Conservation (phyloP, 2,797 vertebrate species). For the Rhynchonycteris naso region DNA sequence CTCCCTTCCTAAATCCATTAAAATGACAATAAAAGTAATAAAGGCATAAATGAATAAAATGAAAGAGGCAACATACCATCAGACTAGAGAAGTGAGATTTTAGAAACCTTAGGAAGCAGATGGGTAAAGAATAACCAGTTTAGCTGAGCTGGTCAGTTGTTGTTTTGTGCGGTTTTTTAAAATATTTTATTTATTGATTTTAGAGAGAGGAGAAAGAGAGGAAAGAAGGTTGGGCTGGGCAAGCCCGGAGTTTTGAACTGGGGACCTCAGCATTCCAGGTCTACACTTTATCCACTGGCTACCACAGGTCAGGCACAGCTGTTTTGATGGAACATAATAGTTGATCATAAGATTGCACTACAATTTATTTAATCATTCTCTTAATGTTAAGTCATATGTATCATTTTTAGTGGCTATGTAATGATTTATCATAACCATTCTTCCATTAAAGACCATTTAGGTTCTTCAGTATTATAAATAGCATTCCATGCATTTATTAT, state of each 20-base stretch:
- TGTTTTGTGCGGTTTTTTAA: no score
- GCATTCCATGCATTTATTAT: background rate
- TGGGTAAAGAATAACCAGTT: background rate
- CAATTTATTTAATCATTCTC: background rate
- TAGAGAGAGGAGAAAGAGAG: no score
- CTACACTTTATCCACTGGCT: no score
- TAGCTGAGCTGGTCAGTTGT: background rate
- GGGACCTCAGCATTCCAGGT: no score
- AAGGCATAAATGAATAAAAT: background rate
- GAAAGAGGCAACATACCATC: background rate
- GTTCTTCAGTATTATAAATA: background rate
- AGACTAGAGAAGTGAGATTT: background rate
- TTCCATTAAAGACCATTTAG: background rate
- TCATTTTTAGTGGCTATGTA: background rate
- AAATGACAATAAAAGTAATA: background rate
- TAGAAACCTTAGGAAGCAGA: slow-evolving; percentile 7
- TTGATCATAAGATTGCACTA: background rate
- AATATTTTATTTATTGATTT: no score
- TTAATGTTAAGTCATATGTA: background rate
- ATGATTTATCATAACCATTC: background rate
- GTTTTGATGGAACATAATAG: background rate
- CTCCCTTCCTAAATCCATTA: background rate
- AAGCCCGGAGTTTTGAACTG: no score
- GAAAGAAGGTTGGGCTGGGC: no score
- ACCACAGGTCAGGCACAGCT: background rate